Base-by-base conservation (phyloP, 2,888 invertebrate species). In the Plusia festucae region DNA sequence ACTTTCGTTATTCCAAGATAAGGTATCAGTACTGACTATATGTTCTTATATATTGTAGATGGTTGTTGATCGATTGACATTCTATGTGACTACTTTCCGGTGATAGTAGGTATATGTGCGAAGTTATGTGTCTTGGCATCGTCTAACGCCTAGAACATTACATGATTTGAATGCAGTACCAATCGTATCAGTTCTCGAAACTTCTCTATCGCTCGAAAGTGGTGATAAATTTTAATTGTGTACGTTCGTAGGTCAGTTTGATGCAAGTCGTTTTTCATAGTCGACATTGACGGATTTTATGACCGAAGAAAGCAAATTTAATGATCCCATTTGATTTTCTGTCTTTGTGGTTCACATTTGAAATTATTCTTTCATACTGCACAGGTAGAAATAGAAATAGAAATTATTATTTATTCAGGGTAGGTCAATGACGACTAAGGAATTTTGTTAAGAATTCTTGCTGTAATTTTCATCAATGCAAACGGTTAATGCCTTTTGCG, bases 1-100 rank as follows among this genome's bases (percentile, higher is more conserved):
- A 88, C 88, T 89, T 90, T 88, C 85, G 70, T 85, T 67, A 64
- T 32, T 32, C 51, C 53, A 72, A 79, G 67, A 79, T 79, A 81
- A 78, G 68, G 65, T 65, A 60, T 61, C 32, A 58, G 51, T 58
- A 8, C 60, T 61, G 18, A 58, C 55, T 71, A 34, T 49, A 34
- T 51, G 9, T 8, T 16, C 2, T 58, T 20, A 16, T 30, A 22
- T 55, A 11, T 9, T 44, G 27, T 53, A 8, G n/a, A 34, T 55
- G 15, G 24, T 9, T 34, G 8, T 7, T 53, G 32, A 60, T 34
- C 2, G 56, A 60, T 65, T 52, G 44, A 51, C 20, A 65, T 20
- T 61, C 8, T 55, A 5, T 49, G 46, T 59, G 22, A 34, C 22
- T 3, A 44, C 49, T 71, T 60, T 59, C 53, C 34, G 49, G 32